phyloP scores from a whole-genome alignment of 30 jellyfish, hydroid and myxozoan genomes.

The Pelagia noctiluca region DNA sequence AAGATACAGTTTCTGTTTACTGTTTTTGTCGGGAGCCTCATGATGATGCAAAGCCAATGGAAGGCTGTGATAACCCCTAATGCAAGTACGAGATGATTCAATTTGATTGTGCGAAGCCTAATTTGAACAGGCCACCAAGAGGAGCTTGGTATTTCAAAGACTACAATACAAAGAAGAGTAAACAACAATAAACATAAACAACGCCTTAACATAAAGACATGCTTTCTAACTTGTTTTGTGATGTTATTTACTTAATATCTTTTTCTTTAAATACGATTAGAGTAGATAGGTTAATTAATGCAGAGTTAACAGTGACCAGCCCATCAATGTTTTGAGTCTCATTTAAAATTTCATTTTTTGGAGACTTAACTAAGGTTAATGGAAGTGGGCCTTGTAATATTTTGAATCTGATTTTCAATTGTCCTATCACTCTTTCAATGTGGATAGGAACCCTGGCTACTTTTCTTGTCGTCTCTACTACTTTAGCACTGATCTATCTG shows the following conservation, averaged over 20 bases:
- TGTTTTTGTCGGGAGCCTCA: background rate
- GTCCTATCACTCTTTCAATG: too few species aligned
- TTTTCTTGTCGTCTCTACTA: too few species aligned
- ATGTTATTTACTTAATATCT: background rate
- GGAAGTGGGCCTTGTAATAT: background rate
- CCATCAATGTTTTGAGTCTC: background rate
- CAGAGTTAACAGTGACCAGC: background rate
- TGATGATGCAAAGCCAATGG: slow-evolving; percentile 1
- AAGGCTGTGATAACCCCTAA: background rate
- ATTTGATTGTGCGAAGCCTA: background rate
- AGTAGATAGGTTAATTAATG: background rate
- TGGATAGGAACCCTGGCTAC: too few species aligned
- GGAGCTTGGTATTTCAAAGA: slow-evolving; percentile 2
- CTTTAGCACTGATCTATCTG: too few species aligned
- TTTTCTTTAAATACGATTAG: background rate
- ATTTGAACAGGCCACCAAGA: background rate
- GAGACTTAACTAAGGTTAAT: background rate
- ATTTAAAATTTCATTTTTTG: background rate
- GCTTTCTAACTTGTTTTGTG: background rate
- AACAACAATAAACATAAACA: too few species aligned
- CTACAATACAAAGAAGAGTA: background rate
- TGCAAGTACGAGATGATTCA: background rate
- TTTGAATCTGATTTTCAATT: too few species aligned
- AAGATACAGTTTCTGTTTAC: background rate
- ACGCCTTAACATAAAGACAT: background rate